Base-by-base conservation (phyloP, 2,888 invertebrate species). In the Tryphoninae sp. region DNA sequence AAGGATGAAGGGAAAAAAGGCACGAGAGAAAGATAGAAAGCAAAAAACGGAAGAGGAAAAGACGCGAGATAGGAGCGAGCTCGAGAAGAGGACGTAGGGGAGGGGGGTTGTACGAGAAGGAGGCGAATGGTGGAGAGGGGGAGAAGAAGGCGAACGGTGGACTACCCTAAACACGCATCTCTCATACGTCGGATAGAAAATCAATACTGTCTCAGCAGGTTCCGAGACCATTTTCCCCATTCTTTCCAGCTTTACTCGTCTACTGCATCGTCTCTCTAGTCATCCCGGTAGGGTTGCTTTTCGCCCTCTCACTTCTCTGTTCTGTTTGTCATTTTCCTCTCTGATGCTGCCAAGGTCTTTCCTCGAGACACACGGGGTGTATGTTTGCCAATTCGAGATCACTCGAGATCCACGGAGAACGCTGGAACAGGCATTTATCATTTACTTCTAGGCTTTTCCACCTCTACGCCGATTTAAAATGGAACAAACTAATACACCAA, bases 131-230 rank as follows among this genome's bases (percentile, higher is more conserved):
- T 19, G 40, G n/a, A 11, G 23, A 58, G 26, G 53, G 33, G 45
- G 45, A 64, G 68, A 69, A 78, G 65, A 55, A 72, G 59, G 71
- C 67, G 67, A 82, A 73, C 51, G 62, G 76, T 61, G 77, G 79
- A 79, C 84, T 84, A 89, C 88, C 88, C 88, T 88, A 88, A 89
- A 89, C 89, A 89, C 87, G 88, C 89, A 89, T 89, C 89, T 89
- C 89, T 89, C 89, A 89, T 89, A 89, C 89, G 87, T 88, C 88
- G 88, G 88, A 89, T 90, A 89, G 89, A 89, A 90, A 89, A 90
- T 90, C 90, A 90, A 90, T 90, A 90, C 87, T 87, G 86, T 87
- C 88, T 88, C 89, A 88, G 85, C 86, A 86, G 55, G 42, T 86
- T 87, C 87, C 88, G 86, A 87, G 88, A 83, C 88, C 89, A 89